Base-by-base conservation (phyloP, 2,797 vertebrate genomes). In the Rhynchonycteris naso region DNA sequence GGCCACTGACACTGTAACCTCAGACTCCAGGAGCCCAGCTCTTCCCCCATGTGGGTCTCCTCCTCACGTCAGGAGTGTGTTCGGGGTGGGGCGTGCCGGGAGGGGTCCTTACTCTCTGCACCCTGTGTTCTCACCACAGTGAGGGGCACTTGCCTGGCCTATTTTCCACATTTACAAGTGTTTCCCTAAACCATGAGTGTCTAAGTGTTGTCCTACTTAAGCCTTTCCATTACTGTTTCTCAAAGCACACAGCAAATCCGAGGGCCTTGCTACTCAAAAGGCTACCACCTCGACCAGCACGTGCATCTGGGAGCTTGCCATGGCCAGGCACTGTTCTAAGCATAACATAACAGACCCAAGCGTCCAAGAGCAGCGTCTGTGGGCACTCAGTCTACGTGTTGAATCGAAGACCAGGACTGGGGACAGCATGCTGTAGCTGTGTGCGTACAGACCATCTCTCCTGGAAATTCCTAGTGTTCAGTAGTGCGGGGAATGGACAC, bases 311-410 rank as follows among this genome's bases (percentile, higher is more conserved):
- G 43, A 43, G 43, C 30, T 65, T 3, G 13, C 52, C 2, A 4
- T 0, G 16, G 28, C 30, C 63, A 28, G 33, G 30, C 59, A 14
- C 3, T 19, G 7, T 38, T 72, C 59, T 72, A 43, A 33, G 47
- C 18, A 65, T 8, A 19, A 4, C 24, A 12, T 2, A 28, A 28
- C 63, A 65, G 63, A 35, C 7, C 18, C 68, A 59, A 15, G 16
- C 0, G 1, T 11, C 2, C 12, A 24, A 87, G 33, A 63, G 18
- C 28, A 33, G 7, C 38, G 30, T 2, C 71, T 18, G 30, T 0
- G 9, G 24, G 47, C 22, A 7, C 35, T 38, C 58, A 30, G 4
- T n/a, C 22, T 30, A 1, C 3, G 22, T 35, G 72, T 9, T 2
- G 12, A 21, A 28, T 21, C 28, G 6, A 65, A 47, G 33, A 81